Evolutionary conservation across 2,888 invertebrate genomes (phyloP), one percentile per base, ranked within the genome.

Genomic region (Drosophila rellima): DNA sequence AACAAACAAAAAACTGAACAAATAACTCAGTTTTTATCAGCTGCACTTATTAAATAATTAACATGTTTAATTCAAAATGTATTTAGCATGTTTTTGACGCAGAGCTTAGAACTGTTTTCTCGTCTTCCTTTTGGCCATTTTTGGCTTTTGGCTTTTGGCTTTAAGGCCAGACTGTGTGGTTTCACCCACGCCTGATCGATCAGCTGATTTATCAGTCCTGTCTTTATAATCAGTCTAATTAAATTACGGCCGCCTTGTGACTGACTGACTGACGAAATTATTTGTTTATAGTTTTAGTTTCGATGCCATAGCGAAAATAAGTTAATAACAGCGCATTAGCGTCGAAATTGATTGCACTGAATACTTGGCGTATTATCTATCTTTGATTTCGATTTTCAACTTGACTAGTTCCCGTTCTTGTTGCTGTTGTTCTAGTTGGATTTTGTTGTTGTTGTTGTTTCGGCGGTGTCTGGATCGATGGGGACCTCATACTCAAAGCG

Each of bases 141-240:
- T 45, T 39, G 23, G 7, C n/a, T 68, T 39, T 44, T n/a, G n/a
- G n/a, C 11, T 11, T 66, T 45, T 39, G 23, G 7, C n/a, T 68
- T 39, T 44, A 62, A 42, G 54, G 52, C 45, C 40, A 44, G 33
- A 23, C 13, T 50, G 33, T 33, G n/a, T 54, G 64, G 51, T 73
- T 71, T 69, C 86, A 74, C 83, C 81, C 84, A 63, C 75, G 44
- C 33, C 51, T 55, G 80, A 78, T 82, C 81, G 74, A 88, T 85
- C 88, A 85, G 73, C 72, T 86, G 88, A 80, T 70, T 74, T 78
- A 67, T 42, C 61, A 63, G 61, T n/a, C 68, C 61, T 61, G 69
- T 62, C 60, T 81, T 86, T 88, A 83, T 78, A 83, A 63, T 57
- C 73, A 73, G 74, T 79, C 81, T 85, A 85, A 85, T 88, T 88